phyloP scores from a whole-genome alignment of 2,113 vertebrate species.

The Felis chaus region DNA sequence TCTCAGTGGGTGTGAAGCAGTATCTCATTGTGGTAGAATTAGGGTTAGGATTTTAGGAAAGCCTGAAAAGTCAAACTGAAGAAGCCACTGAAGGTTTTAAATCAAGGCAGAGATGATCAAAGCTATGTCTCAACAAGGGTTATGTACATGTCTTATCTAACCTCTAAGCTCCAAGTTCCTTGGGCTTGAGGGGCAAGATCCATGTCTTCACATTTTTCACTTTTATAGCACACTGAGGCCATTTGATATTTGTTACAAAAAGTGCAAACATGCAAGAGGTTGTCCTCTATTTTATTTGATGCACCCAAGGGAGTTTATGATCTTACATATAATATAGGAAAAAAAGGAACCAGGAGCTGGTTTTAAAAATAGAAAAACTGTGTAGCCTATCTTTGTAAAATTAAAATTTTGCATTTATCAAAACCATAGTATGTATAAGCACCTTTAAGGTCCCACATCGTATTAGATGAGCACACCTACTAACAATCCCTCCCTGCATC shows the following conservation, averaged over 20 bases:
- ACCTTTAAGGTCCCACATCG: neutral
- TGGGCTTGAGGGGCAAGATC: neutral
- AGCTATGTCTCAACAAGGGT: neutral
- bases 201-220: neutral
- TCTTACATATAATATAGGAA: neutral
- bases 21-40: neutral
- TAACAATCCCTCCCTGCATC: neutral
- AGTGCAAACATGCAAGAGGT: neutral
- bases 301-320: neutral
- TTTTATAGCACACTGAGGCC: neutral
- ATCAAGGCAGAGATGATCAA: neutral
- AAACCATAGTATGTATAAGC: neutral
- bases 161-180: neutral
- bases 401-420: neutral
- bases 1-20: neutral
- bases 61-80: constrained; percentile 17
- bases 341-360: neutral
- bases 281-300: neutral
- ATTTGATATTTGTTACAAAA: constrained; percentile 21
- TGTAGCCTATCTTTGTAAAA: neutral
- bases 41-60: neutral
- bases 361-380: constrained; percentile 21
- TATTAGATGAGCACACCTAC: neutral
- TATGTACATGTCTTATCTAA: neutral
- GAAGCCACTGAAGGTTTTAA: neutral